Conservation (phyloP, 2,797 vertebrate species). For the Zenarchopterus dispar region DNA sequence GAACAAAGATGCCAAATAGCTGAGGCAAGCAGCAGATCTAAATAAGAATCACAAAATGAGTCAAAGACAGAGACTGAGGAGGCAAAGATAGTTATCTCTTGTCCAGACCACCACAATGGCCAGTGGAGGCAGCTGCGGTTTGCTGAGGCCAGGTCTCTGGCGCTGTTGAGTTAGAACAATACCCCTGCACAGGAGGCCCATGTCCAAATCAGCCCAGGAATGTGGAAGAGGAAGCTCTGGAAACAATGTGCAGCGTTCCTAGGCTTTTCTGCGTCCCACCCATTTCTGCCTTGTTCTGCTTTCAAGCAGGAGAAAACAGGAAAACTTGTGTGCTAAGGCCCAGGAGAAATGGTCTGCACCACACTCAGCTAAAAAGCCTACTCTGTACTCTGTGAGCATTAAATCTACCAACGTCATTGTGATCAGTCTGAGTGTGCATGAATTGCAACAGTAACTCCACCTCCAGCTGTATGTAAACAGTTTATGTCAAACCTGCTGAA, state of each 20-base stretch:
- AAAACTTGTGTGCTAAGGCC: constrained; percentile 66
- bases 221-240: constrained; percentile 83
- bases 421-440: constrained; percentile 25
- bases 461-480: constrained; percentile 54
- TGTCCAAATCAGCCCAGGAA: constrained; percentile 85
- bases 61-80: constrained; percentile 52
- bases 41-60: constrained; percentile 41
- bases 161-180: constrained; percentile 75
- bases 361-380: constrained; percentile 55
- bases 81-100: constrained; percentile 62
- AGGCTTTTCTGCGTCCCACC: constrained; percentile 65
- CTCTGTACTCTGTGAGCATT: constrained; percentile 27
- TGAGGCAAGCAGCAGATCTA: constrained; percentile 48
- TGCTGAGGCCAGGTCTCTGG: constrained; percentile 62
- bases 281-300: constrained; percentile 62
- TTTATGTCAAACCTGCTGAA: constrained; percentile 19
- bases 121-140: constrained; percentile 67
- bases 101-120: constrained; percentile 63
- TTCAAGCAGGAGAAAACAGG: constrained; percentile 82
- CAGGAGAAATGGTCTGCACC: constrained; percentile 41
- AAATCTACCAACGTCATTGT: constrained; percentile 26
- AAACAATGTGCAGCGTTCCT: constrained; percentile 82
- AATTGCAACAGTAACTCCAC: constrained; percentile 29
- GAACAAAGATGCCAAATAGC: constrained; percentile 39
- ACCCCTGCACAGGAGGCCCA: constrained; percentile 70